Evolutionary conservation across 2,113 vertebrate genomes (phyloP).

Genomic region (Antechinus stuartii): DNA sequence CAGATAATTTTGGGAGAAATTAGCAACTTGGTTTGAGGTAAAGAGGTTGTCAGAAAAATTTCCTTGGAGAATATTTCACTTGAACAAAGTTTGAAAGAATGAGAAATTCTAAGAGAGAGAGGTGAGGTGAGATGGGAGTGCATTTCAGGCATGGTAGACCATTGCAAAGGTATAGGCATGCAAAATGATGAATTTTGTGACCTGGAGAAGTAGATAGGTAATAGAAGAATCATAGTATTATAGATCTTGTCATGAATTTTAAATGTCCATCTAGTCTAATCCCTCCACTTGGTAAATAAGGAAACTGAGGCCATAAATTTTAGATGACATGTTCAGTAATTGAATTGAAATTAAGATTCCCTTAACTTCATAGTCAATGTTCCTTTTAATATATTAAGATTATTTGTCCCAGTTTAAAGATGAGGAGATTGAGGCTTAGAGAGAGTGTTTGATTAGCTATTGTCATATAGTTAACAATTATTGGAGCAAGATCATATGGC

Average conservation of each 20-base stretch:
- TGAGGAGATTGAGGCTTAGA: neutral
- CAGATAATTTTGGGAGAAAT: neutral
- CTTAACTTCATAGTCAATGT: neutral
- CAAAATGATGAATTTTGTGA: neutral
- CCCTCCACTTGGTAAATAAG: neutral
- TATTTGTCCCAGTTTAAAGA: neutral
- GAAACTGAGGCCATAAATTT: neutral
- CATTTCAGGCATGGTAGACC: neutral
- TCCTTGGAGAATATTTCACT: neutral
- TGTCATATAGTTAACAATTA: neutral
- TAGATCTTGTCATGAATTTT: neutral
- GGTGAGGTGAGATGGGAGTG: neutral
- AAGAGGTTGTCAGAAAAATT: neutral
- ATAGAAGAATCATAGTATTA: neutral
- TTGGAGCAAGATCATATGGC: neutral
- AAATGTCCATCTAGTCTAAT: neutral
- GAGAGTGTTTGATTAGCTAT: neutral
- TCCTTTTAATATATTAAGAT: neutral
- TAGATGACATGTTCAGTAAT: neutral
- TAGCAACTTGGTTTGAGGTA: neutral
- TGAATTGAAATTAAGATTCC: neutral
- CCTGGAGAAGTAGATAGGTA: neutral
- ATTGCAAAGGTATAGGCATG: neutral
- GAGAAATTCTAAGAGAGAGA: neutral
- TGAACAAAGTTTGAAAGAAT: neutral